phyloP scores from a whole-genome alignment of 2,888 invertebrate species.

The Oeneis ivallda region DNA sequence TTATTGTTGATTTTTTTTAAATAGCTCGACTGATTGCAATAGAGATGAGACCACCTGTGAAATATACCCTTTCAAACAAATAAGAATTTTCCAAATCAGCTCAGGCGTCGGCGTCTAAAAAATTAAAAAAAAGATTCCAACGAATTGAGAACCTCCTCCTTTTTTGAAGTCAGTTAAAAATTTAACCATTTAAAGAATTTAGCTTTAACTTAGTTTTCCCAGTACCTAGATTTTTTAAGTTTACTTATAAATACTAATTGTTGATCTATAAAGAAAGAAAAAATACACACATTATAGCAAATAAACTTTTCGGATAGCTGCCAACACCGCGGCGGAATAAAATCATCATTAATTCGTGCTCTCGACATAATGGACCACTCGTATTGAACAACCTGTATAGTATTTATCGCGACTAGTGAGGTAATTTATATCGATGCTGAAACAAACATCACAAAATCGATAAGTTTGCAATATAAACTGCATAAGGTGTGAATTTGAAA shows the following conservation, averaged over 20 bases:
- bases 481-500: too few relatives aligned
- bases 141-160: too few relatives aligned
- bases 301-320: constrained; percentile 51
- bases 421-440: constrained; percentile 33
- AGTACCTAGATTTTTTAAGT: neutral
- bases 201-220: neutral
- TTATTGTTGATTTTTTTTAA: too few relatives aligned
- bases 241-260: neutral
- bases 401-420: constrained; percentile 46
- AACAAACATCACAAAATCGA: neutral
- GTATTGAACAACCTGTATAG: constrained; percentile 71
- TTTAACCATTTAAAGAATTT: too few relatives aligned
- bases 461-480: too few relatives aligned
- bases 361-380: constrained; percentile 74
- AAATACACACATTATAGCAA: constrained; percentile 27
- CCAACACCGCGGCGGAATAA: constrained; percentile 57
- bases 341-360: constrained; percentile 77
- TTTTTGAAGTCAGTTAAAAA: too few relatives aligned
- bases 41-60: too few relatives aligned
- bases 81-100: too few relatives aligned
- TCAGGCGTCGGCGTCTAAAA: too few relatives aligned
- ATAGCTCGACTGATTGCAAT: too few relatives aligned
- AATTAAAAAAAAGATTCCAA: too few relatives aligned
- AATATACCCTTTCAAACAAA: too few relatives aligned
- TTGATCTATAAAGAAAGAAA: neutral